phyloP scores from a whole-genome alignment of 2,113 vertebrate genomes.

The Tetrax tetrax region DNA sequence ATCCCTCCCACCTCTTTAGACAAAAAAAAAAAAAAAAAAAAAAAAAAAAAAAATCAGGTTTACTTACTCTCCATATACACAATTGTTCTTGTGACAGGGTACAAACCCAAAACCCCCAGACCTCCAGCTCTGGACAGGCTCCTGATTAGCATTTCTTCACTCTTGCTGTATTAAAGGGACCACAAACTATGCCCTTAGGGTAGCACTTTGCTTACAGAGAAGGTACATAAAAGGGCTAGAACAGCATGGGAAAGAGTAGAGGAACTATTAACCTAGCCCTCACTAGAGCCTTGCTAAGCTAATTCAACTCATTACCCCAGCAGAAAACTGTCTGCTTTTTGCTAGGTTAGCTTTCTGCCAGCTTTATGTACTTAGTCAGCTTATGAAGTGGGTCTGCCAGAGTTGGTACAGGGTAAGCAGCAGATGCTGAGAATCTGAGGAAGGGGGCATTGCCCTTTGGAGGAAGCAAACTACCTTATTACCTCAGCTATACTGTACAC shows the following conservation, averaged over 20 bases:
- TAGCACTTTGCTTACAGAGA: background rate
- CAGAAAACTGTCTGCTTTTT: slow-evolving; percentile 5
- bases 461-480: background rate
- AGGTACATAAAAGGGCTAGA: background rate
- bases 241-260: background rate
- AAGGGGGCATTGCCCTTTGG: background rate
- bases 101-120: background rate
- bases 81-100: background rate
- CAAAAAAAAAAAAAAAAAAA: background rate
- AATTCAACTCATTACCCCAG: slow-evolving; percentile 18
- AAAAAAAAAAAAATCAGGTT: background rate
- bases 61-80: background rate
- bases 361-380: background rate
- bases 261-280: slow-evolving; percentile 3
- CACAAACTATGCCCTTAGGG: background rate
- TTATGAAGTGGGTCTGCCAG: background rate
- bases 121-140: background rate
- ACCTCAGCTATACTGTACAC: background rate
- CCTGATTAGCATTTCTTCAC: background rate
- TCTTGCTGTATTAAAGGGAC: background rate
- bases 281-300: background rate
- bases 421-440: background rate
- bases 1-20: background rate
- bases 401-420: background rate
- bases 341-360: slow-evolving; percentile 29